Evolutionary conservation across 2,888 invertebrate species (phyloP).

Genomic region (Ectemnius cavifrons): DNA sequence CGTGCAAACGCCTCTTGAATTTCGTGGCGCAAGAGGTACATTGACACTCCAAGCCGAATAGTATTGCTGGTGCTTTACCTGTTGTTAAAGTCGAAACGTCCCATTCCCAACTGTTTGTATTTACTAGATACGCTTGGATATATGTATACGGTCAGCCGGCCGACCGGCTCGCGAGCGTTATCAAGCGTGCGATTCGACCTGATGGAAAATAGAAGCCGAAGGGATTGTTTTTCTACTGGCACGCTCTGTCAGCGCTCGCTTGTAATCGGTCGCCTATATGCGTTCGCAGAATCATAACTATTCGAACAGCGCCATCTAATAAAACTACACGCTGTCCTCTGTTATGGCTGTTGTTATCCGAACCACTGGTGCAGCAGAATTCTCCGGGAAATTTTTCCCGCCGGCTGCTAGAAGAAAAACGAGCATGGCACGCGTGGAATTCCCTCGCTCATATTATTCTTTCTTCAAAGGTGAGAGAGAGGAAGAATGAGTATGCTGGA

Average conservation of each 20-base stretch:
- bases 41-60: not conserved
- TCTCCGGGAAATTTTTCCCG: too few relatives aligned
- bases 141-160: not conserved
- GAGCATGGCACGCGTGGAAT: too few relatives aligned
- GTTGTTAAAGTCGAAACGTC: not conserved
- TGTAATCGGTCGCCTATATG: conserved; percentile 32
- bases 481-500: too few relatives aligned
- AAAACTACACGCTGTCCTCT: not conserved
- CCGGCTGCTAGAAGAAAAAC: too few relatives aligned
- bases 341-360: too few relatives aligned
- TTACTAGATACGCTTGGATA: not conserved
- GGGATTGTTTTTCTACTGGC: conserved; percentile 14
- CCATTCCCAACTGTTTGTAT: not conserved
- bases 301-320: conserved; percentile 17
- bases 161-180: not conserved
- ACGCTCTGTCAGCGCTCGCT: conserved; percentile 29
- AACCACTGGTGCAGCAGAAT: too few relatives aligned
- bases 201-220: conserved; percentile 1
- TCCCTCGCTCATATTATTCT: too few relatives aligned
- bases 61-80: not conserved
- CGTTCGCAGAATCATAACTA: conserved; percentile 46
- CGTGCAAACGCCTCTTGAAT: too few relatives aligned
- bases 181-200: conserved; percentile 10
- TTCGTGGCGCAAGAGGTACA: too few relatives aligned
- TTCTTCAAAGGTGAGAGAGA: too few relatives aligned